Conservation (phyloP, 2,888 invertebrate species). For the Lydus trimaculatus region DNA sequence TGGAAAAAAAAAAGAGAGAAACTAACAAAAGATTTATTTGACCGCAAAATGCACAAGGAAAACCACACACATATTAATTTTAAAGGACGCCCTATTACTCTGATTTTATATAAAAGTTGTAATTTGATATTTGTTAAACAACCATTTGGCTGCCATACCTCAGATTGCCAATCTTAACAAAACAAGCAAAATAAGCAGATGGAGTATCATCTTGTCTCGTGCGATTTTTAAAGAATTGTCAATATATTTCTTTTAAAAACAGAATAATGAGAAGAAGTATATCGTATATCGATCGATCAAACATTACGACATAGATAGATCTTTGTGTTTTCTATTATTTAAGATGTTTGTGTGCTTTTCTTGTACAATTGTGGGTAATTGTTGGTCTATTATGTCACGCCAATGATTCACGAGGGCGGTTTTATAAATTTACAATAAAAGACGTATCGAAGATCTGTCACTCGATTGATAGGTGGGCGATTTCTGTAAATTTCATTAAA, state of each 20-base stretch:
- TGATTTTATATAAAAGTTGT: background rate
- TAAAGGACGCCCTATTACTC: too few relatives aligned
- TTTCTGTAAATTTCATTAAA: background rate
- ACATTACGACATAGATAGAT: slow-evolving; percentile 43
- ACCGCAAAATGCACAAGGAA: background rate
- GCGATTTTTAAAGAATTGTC: slow-evolving; percentile 2
- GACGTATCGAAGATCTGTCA: slow-evolving; percentile 5
- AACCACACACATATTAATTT: background rate
- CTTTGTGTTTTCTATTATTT: slow-evolving; percentile 36
- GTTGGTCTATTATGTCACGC: slow-evolving; percentile 30
- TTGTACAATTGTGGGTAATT: slow-evolving; percentile 22
- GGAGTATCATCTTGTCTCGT: background rate
- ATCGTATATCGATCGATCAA: slow-evolving; percentile 43
- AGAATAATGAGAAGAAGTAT: background rate
- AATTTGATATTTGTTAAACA: slow-evolving; percentile 3
- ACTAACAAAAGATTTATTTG: slow-evolving; percentile 4
- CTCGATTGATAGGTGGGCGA: background rate
- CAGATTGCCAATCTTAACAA: slow-evolving; percentile 14
- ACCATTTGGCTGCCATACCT: slow-evolving; percentile 6
- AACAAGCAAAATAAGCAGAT: slow-evolving; percentile 17
- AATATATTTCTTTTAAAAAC: background rate
- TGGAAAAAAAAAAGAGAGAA: background rate
- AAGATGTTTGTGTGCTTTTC: background rate
- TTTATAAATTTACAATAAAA: slow-evolving; percentile 2
- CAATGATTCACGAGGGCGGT: slow-evolving; percentile 12